Evolutionary conservation across 1,140 invertebrate species (phyloP).

Genomic region (Brachionus paranguensis): DNA sequence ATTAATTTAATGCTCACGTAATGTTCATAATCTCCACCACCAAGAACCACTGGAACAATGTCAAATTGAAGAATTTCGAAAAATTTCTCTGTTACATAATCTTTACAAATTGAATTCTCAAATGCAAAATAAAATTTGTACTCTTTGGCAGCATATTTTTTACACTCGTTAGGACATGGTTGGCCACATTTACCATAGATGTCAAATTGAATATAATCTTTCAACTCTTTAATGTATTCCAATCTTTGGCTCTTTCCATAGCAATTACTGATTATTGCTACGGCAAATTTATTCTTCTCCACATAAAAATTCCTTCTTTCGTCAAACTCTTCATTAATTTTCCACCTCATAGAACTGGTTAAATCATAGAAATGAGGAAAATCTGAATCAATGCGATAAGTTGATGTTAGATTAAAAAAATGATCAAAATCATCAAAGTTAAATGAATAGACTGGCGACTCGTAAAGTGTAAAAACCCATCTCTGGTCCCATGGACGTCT

Average conservation of each 20-base stretch:
- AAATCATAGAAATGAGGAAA: not conserved
- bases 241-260: not conserved
- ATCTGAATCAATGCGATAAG: conserved; percentile 3
- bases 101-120: conserved; percentile 41
- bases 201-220: not conserved
- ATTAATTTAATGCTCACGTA: not conserved
- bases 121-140: conserved; percentile 42
- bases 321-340: not conserved
- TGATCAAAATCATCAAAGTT: not conserved
- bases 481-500: not conserved
- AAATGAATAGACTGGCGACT: not conserved
- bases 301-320: not conserved
- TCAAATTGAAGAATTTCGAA: not conserved
- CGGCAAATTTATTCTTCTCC: not conserved
- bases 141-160: not conserved
- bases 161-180: not conserved
- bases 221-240: not conserved
- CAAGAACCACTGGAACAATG: conserved; percentile 41
- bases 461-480: conserved; percentile 10
- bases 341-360: not conserved
- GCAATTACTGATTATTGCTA: conserved; percentile 1
- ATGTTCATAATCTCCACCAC: conserved; percentile 8
- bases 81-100: conserved; percentile 42
- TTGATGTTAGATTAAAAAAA: conserved; percentile 7
- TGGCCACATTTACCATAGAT: not conserved